A percentile compares a stretch with the other conserved stretches of the same genome.
phyloP scores from a whole-genome alignment of 2,113 vertebrate genomes.

The Xiphophorus couchianus region DNA sequence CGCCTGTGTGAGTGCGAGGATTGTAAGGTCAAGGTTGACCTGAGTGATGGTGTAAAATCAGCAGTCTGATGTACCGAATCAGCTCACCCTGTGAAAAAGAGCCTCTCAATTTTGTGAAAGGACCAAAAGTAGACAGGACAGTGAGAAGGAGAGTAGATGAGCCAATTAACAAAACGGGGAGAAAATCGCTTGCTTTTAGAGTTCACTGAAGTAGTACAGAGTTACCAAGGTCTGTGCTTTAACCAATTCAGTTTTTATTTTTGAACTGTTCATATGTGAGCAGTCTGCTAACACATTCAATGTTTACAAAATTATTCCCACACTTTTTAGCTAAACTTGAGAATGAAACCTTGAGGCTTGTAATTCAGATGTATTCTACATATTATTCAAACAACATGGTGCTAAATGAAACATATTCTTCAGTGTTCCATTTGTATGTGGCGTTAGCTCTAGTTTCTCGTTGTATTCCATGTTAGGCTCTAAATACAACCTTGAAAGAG shows the following conservation, averaged over 20 bases:
- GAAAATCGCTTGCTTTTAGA: conserved; percentile 39
- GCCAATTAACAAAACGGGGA: conserved; percentile 8
- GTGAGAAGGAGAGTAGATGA: conserved; percentile 2
- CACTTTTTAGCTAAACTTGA: conserved; percentile 28
- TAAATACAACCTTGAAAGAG: conserved; percentile 12
- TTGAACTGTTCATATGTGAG: conserved; percentile 34
- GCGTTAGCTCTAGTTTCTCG: conserved; percentile 23
- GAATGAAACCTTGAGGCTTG: conserved; percentile 11
- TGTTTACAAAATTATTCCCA: conserved; percentile 15
- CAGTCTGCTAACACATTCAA: conserved; percentile 23
- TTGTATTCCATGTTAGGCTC: conserved; percentile 45
- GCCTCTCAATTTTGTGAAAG: conserved; percentile 4
- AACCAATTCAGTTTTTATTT: conserved; percentile 27
- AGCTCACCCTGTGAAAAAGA: conserved; percentile 15
- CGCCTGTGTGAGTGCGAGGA: conserved; percentile 87
- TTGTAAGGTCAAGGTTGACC: background rate
- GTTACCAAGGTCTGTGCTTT: conserved; percentile 44
- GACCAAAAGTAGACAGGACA: conserved; percentile 6
- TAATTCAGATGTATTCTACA: conserved; percentile 45
- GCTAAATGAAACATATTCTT: conserved; percentile 67
- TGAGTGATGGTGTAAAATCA: background rate
- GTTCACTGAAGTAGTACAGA: conserved; percentile 42
- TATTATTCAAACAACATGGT: conserved; percentile 64
- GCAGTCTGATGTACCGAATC: conserved; percentile 19
- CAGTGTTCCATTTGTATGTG: conserved; percentile 51